Base-by-base conservation (phyloP, 2,888 invertebrate genomes). In the Lumbricus terrestris region DNA sequence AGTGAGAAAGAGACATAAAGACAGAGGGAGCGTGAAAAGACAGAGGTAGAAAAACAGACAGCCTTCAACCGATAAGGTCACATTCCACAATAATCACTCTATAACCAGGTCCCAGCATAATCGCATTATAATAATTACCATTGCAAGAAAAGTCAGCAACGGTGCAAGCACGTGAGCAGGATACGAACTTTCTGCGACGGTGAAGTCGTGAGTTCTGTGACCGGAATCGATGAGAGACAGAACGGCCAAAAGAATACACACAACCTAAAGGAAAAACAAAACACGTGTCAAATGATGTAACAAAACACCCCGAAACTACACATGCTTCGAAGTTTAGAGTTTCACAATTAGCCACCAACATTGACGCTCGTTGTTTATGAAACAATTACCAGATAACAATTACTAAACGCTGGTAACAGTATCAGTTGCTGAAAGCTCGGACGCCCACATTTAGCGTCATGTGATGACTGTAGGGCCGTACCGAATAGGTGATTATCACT, bases 91-190 rank as follows among this genome's bases (percentile, higher is more conserved):
- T 69, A 69, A 40, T 40, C 15, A 40, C 69, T n/a, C 1, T 69
- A 69, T 13, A n/a, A n/a, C 8, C 3, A n/a, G 29, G 69, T 29
- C n/a, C 2, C n/a, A 69, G 11, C 11, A 13, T 69, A 69, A 29
- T 69, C 69, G 69, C 69, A 69, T n/a, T n/a, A n/a, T n/a, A n/a
- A n/a, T n/a, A n/a, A n/a, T 42, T 42, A 88, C 88, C 88, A 88
- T 88, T 15, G 88, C 88, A 13, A 88, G 42, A 38, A 37, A 88
- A 15, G 40, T 88, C 5, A 88, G 88, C 40, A 88, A 42, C 15
- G 88, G 88, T 35, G 88, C 40, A 1, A 88, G 40, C 6, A 88
- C n/a, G n/a, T 40, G 88, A 34, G 88, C 88, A 88, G 88, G 88
- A 88, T 88, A 40, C 6, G 88, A 34, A 88, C 35, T 88, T 6